Percentiles rank a stretch among this genome's conserved stretches.
These are phyloP conservation scores for Bombus turneri DNA, from an alignment of 1,140 invertebrate genomes.

Conservation along the genomic window DNA sequence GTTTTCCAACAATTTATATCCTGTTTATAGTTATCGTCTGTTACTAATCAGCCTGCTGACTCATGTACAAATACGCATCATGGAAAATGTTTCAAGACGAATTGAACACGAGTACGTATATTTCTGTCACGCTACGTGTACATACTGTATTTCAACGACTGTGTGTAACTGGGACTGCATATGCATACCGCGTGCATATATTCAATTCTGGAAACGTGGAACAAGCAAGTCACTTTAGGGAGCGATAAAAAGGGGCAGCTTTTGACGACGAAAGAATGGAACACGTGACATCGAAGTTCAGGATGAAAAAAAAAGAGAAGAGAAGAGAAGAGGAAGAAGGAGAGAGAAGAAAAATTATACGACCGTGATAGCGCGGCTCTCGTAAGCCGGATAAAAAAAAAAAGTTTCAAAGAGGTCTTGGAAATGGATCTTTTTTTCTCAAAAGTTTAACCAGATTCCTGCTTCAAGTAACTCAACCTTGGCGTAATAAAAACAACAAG, in stretches of 20 bases:
- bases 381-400: slow-evolving; percentile 34
- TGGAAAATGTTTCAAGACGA: slow-evolving; percentile 44
- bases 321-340: too few species aligned
- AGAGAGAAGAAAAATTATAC: slow-evolving; percentile 30
- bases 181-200: slow-evolving; percentile 52
- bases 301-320: neutral
- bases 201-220: slow-evolving; percentile 53
- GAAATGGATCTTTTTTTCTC: slow-evolving; percentile 30
- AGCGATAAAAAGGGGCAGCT: slow-evolving; percentile 26
- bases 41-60: slow-evolving; percentile 14
- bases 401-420: slow-evolving; percentile 38
- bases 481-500: neutral
- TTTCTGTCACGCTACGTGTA: slow-evolving; percentile 25
- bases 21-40: neutral
- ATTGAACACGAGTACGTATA: slow-evolving; percentile 36
- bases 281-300: slow-evolving; percentile 25
- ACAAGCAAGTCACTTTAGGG: slow-evolving; percentile 40
- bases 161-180: slow-evolving; percentile 47
- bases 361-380: slow-evolving; percentile 9
- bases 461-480: slow-evolving; percentile 14
- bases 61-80: slow-evolving; percentile 30
- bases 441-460: slow-evolving; percentile 41
- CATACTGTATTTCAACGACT: neutral
- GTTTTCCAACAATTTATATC: slow-evolving; percentile 1
- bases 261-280: slow-evolving; percentile 31